Base-by-base conservation (phyloP, 2,113 vertebrate genomes). In the Scatophagus argus region DNA sequence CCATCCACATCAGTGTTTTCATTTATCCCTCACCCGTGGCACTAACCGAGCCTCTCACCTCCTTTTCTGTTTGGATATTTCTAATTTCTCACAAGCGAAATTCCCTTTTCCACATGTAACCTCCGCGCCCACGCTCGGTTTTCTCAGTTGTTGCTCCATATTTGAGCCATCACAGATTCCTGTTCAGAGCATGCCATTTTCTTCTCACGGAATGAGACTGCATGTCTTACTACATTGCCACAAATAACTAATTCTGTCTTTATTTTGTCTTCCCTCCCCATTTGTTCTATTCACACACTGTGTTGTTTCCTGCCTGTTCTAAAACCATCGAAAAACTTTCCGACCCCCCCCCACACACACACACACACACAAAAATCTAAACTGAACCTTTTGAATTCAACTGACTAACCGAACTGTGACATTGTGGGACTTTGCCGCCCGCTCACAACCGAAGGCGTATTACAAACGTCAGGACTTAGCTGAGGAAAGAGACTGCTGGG, bases 211-310 rank as follows among this genome's bases (percentile, higher is more conserved):
- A 95, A 95, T 94, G 93, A 95, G 94, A 93, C 94, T 95, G 97
- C 97, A 96, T 95, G 97, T 94, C 87, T 96, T 96, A 90, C 2
- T 84, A 92, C 95, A 95, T 94, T 92, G 94, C 94, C 93, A 95
- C 95, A 94, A 93, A 94, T 93, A 95, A 99, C 98, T 99, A 99
- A 99, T 96, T 95, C 95, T 98, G 95, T 97, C 95, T 98, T 96
- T 98, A 96, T 98, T 98, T 97, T 96, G 93, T 95, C 93, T 95
- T 96, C 95, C 71, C 90, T 83, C 95, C 96, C 93, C 89, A 94
- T 94, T 95, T 96, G 93, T 88, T 92, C 89, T 93, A 92, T 93
- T 94, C 94, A 92, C 94, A 88, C 91, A 79, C 95, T 93, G 73
- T 96, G 91, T 95, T 92, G 87, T 94, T 93, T 93, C 94, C 93